Conservation (phyloP, 2,888 invertebrate species). For the Tuberolachnus salignus region DNA sequence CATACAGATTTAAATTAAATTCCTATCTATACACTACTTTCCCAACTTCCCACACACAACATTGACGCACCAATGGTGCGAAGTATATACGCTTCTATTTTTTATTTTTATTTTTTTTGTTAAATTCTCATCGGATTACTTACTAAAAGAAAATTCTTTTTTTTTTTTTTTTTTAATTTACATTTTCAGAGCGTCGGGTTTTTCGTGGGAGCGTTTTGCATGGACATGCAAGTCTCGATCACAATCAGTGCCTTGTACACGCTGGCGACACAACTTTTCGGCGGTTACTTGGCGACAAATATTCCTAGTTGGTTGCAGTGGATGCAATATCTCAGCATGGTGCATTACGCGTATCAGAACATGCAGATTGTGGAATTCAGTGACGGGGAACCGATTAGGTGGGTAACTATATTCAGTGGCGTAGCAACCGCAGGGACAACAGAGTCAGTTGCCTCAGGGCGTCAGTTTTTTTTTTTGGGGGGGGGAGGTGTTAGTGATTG, state of each 20-base stretch:
- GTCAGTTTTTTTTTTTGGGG: too few relatives aligned
- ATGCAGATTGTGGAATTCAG: constrained; percentile 80
- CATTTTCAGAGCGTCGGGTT: constrained; percentile 72
- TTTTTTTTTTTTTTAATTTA: neutral
- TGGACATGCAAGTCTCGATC: constrained; percentile 78
- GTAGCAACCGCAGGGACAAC: too few relatives aligned
- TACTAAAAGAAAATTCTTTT: neutral
- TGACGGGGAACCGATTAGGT: constrained; percentile 73
- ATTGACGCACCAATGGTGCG: too few relatives aligned
- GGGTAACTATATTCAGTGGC: too few relatives aligned
- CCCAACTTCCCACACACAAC: too few relatives aligned
- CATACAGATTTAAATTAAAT: too few relatives aligned
- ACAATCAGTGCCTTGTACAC: constrained; percentile 79
- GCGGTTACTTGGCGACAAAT: constrained; percentile 75
- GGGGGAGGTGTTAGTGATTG: too few relatives aligned
- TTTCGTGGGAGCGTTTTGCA: constrained; percentile 78
- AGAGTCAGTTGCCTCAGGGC: too few relatives aligned
- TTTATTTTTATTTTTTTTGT: too few relatives aligned
- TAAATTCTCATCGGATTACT: too few relatives aligned
- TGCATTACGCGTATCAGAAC: constrained; percentile 80
- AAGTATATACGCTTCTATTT: too few relatives aligned
- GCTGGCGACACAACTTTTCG: constrained; percentile 77
- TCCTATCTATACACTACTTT: too few relatives aligned
- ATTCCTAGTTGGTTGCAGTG: constrained; percentile 76
- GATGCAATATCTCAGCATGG: constrained; percentile 77